Conservation (phyloP, 2,797 vertebrate genomes). For the Anguilla marmorata region DNA sequence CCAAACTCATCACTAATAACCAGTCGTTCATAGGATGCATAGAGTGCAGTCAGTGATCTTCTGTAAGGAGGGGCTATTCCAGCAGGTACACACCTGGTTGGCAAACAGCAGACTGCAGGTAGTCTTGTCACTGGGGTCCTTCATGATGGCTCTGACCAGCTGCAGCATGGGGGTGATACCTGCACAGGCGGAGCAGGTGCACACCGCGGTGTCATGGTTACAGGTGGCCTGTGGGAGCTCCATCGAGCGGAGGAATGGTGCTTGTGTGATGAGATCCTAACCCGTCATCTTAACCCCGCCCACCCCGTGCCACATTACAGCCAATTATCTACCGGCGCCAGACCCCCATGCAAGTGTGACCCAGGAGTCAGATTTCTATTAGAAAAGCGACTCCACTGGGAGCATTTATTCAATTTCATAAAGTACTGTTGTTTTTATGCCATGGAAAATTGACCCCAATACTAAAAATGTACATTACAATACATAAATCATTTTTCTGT, state of each 20-base stretch:
- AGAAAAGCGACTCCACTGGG: background rate
- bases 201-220: background rate
- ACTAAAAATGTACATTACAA: too few species aligned
- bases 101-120: constrained; percentile 63
- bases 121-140: constrained; percentile 58
- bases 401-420: background rate
- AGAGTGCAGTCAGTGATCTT: too few species aligned
- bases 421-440: background rate
- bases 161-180: constrained; percentile 66
- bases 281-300: background rate
- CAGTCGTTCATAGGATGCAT: background rate
- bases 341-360: background rate
- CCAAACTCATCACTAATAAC: background rate
- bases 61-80: background rate
- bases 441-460: background rate
- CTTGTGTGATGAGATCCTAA: background rate
- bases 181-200: constrained; percentile 29
- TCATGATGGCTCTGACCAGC: constrained; percentile 57
- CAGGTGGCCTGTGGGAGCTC: background rate
- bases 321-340: background rate
- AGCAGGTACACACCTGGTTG: constrained; percentile 58
- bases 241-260: background rate
- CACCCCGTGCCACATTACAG: background rate
- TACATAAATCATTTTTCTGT: background rate
- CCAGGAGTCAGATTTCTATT: background rate